Percentiles rank a stretch among this genome's conserved stretches.
Evolutionary conservation across 2,797 vertebrate species (phyloP).

Genomic region (Octomys mimax): DNA sequence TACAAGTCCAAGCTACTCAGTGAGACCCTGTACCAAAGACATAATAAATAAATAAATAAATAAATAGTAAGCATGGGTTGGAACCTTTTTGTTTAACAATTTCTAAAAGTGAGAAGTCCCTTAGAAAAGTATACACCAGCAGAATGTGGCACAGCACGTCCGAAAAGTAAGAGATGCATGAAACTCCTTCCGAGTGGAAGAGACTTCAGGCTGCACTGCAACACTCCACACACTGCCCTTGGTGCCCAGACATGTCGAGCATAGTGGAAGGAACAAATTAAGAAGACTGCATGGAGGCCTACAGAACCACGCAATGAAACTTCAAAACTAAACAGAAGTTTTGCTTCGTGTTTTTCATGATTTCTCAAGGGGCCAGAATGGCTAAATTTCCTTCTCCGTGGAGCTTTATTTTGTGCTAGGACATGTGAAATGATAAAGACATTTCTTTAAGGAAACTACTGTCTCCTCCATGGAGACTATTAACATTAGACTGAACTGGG

Average conservation of each 20-base stretch:
- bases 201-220: neutral
- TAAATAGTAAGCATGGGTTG: neutral
- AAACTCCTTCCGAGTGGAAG: neutral
- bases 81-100: neutral
- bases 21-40: too few relatives aligned
- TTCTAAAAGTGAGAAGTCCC: neutral
- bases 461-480: neutral
- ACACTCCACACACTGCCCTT: rapidly evolving
- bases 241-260: neutral
- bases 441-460: neutral
- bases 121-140: neutral
- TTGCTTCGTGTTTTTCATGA: neutral
- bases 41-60: too few relatives aligned
- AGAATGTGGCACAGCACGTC: neutral
- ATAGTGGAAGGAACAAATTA: neutral
- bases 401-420: neutral
- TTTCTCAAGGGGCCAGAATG: neutral
- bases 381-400: neutral
- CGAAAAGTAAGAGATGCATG: neutral
- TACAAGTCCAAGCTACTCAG: too few relatives aligned
- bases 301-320: neutral
- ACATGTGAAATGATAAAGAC: neutral
- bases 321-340: neutral
- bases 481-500: neutral
- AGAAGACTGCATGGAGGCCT: neutral